Evolutionary conservation across 2,888 invertebrate species (phyloP), one percentile per base, ranked within the genome.

Genomic region (Papilio gigon): DNA sequence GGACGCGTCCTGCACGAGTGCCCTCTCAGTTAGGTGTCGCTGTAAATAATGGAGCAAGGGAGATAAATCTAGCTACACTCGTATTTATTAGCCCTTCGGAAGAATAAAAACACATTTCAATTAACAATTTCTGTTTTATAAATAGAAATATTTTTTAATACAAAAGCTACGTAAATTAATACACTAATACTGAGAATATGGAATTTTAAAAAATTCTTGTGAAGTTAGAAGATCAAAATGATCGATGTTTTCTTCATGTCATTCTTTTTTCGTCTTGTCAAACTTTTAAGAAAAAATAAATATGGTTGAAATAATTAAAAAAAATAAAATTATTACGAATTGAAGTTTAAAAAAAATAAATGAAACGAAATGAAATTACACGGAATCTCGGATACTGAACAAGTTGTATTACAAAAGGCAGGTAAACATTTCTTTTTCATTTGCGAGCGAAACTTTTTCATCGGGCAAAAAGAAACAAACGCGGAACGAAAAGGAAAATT

Each of bases 391-490:
- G 61, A 40, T 37, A 63, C 20, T 40, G 33, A 35, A 44, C 42
- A 63, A 62, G 56, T 65, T 58, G 44, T 44, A 58, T 65, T 40
- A 65, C 14, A 33, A 33, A 68, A 63, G 47, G 27, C 63, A 35
- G 27, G 58, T 63, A 44, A 44, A 63, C n/a, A 63, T 42, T 68
- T 59, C 35, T 68, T 68, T 67, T 59, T 59, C 58, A 64, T 68
- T 68, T 68, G 14, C 44, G 40, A 64, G 37, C 11, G 6, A 47
- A 64, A 64, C 47, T 59, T 68, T 68, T 50, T 64, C 59, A 59
- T 50, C 60, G 6, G 5, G 12, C 37, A 37, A 9, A 33, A 56
- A 35, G 30, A 27, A 35, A 64, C 40, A 25, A n/a, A 50, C 8
- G 35, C 44, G 59, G 35, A 59, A 59, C 30, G 25, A 14, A 35